phyloP scores from a whole-genome alignment of 2,113 vertebrate genomes.

The Podilymbus podiceps region DNA sequence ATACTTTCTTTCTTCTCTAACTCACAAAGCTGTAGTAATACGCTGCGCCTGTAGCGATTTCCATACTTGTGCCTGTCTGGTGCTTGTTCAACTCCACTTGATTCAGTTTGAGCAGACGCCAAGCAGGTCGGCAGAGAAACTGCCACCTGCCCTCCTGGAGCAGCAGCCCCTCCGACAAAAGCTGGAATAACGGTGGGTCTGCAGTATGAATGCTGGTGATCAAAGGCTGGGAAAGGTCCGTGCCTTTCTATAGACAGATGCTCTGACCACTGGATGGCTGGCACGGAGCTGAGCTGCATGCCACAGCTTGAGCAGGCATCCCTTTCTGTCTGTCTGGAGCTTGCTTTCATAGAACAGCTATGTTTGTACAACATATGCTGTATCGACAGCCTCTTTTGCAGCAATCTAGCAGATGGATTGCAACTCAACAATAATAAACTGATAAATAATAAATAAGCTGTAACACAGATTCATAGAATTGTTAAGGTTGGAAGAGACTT shows the following conservation, averaged over 20 bases:
- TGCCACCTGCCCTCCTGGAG: not conserved
- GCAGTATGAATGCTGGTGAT: rapidly evolving
- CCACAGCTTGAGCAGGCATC: not conserved
- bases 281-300: not conserved
- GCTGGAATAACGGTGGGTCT: not conserved
- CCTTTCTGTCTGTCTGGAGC: not conserved
- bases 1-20: not conserved
- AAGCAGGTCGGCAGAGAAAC: not conserved
- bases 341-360: not conserved
- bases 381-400: not conserved
- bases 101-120: not conserved
- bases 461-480: not conserved
- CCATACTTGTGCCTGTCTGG: not conserved
- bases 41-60: rapidly evolving
- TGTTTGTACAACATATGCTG: not conserved
- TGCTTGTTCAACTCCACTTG: not conserved
- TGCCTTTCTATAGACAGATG: not conserved
- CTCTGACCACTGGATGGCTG: not conserved
- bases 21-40: not conserved
- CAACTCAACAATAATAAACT: not conserved
- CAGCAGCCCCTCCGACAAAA: not conserved
- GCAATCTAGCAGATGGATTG: not conserved
- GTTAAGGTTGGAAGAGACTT: too few species aligned
- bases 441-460: not conserved
- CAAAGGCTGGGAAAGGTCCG: not conserved